Evolutionary conservation across 2,888 invertebrate species (phyloP), one percentile per base, ranked within the genome.

Genomic region (Ennomos erosarius): DNA sequence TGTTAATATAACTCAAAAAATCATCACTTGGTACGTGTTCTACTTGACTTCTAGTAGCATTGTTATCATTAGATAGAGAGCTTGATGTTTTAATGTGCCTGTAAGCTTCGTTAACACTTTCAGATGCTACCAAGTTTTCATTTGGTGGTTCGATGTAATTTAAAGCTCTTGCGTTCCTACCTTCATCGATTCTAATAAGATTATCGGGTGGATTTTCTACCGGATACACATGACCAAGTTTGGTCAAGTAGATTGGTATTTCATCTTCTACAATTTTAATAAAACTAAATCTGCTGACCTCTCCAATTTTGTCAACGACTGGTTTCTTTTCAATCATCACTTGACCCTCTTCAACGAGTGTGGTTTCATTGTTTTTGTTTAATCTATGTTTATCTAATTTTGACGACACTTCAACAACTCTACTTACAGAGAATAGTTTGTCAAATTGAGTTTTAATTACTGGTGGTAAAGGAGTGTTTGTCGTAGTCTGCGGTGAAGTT

Each of bases 351-450:
- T 93, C 93, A 47, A 93, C 90, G 9, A 88, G 80, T 16, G 93
- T 88, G 1, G 92, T 92, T 76, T 90, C 82, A 65, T 92, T 93
- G 56, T 94, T 93, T 65, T 93, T 93, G 62, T 94, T 93, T 9
- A 93, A 71, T 13, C 93, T 93, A 49, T 93, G 88, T 75, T 94
- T 94, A 36, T 94, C 94, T 74, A 94, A 91, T 79, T 95, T 94
- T 0, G 95, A 94, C 38, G 94, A 94, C 1, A 96, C 93, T 85
- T 96, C 95, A 3, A 95, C 94, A 35, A 95, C 93, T 76, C 96
- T 90, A 78, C 94, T 96, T 0, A 96, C 93, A 69, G 95, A 95
- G 62, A 95, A 94, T 12, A 96, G 75, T 81, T 94, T 94, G 70
- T 95, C 93, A 35, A 93, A 86, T 70, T 92, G 91, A 16, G 92